Base-by-base conservation (phyloP, 2,888 invertebrate genomes). In the Phalangium opilio region DNA sequence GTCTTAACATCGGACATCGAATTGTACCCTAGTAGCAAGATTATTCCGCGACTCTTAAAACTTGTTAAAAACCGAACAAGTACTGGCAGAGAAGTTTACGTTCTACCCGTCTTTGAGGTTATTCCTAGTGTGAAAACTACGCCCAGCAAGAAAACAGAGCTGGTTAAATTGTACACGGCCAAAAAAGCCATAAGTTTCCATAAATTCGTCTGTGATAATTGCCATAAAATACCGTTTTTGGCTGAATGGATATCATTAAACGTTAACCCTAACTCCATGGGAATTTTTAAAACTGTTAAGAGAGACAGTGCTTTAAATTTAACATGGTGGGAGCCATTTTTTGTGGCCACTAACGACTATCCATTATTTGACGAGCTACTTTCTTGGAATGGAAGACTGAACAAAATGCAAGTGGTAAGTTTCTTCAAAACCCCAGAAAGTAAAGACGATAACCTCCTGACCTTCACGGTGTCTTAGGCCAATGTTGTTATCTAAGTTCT, bases 111-210 rank as follows among this genome's bases (percentile, higher is more conserved):
- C 59, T 90, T 89, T 65, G 89, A 89, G 70, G 81, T 89, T 8
- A 51, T 56, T 32, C 41, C 49, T n/a, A 54, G 51, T 15, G 17
- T 36, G 7, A 14, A 36, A 36, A 14, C 12, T 15, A 27, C 27
- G 27, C 38, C 38, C 1, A 12, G 5, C 14, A 78, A 78, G 56
- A 85, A 85, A 67, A 77, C 77, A 8, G 75, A 78, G 59, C 70
- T 75, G 61, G 70, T 72, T 15, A 45, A 52, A 53, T 83, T 86
- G 78, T 66, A 89, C 59, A 72, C 74, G 49, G 75, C 75, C 43
- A 81, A 81, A 51, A 77, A 79, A 34, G 87, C 85, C n/a, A 80
- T 89, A 63, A 83, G 85, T 34, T 90, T 90, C 67, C 90, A 90
- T 66, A 85, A 87, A 64, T 81, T 78, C 60, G 76, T 89, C 44